Conservation (phyloP, 2,888 invertebrate species). For the Anodontia alba region DNA sequence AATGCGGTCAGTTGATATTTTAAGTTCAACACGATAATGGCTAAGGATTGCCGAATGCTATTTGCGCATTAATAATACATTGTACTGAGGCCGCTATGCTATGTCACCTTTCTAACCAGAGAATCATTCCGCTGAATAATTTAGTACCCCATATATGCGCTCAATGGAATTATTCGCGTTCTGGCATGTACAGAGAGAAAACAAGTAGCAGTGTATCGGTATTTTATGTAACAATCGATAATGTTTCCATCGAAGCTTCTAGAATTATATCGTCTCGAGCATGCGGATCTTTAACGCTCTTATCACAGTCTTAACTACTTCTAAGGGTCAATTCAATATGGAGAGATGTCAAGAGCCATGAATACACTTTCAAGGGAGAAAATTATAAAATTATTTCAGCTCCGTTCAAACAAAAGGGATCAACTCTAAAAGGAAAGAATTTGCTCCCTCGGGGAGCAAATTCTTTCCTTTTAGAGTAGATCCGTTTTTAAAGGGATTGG, state of each 20-base stretch:
- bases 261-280: background rate
- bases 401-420: too few species aligned
- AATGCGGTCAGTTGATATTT: too few species aligned
- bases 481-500: too few species aligned
- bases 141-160: background rate
- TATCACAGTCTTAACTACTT: background rate
- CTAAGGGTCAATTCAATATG: background rate
- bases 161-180: constrained; percentile 3
- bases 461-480: too few species aligned
- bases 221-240: constrained; percentile 5
- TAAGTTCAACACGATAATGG: too few species aligned
- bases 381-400: too few species aligned
- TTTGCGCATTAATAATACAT: constrained; percentile 29
- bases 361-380: too few species aligned
- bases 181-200: background rate
- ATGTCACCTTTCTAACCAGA: constrained; percentile 5
- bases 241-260: background rate
- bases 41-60: constrained; percentile 13
- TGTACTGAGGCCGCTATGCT: background rate
- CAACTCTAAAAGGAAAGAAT: too few species aligned
- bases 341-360: background rate
- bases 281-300: background rate
- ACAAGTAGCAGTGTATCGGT: constrained; percentile 2
- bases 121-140: constrained; percentile 8
- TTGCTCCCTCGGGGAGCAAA: too few species aligned